A percentile compares a stretch with the other conserved stretches of the same genome.
Conservation (phyloP, 2,113 vertebrate species). For the Notechis scutatus region DNA sequence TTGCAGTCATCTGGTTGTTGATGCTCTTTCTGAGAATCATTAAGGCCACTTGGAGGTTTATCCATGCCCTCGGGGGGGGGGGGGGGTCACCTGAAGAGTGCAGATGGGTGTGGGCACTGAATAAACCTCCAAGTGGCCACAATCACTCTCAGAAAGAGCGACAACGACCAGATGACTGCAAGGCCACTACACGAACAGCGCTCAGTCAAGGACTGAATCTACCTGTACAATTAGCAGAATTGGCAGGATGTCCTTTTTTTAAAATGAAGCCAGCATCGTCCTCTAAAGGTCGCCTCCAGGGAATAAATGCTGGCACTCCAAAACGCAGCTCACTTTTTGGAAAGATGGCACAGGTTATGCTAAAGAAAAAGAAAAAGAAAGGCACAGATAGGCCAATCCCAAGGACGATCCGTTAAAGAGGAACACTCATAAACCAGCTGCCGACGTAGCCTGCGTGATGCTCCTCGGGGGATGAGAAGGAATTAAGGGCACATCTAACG, state of each 20-base stretch:
- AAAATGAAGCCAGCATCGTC: not conserved
- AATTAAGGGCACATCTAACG: not conserved
- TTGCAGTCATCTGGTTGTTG: no score
- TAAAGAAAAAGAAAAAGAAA: not conserved
- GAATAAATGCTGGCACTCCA: not conserved
- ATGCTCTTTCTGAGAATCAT: no score
- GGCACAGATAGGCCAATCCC: fast-evolving
- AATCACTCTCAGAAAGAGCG: no score
- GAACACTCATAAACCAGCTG: not conserved
- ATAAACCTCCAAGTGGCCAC: no score
- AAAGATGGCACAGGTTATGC: not conserved
- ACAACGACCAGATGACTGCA: no score
- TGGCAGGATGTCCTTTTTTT: not conserved
- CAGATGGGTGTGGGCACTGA: no score
- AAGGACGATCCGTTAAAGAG: not conserved
- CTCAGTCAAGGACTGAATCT: no score
- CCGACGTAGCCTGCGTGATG: fast-evolving
- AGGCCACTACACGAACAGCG: no score
- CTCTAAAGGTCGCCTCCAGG: fast-evolving
- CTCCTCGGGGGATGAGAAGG: not conserved
- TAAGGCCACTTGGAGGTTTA: no score
- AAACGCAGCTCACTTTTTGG: not conserved
- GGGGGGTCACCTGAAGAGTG: no score
- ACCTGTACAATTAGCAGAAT: not conserved
- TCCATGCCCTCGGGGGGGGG: no score